Percentiles rank a stretch among this genome's conserved stretches.
phyloP scores from a whole-genome alignment of 2,888 invertebrate species.

The Nymphalis urticae region DNA sequence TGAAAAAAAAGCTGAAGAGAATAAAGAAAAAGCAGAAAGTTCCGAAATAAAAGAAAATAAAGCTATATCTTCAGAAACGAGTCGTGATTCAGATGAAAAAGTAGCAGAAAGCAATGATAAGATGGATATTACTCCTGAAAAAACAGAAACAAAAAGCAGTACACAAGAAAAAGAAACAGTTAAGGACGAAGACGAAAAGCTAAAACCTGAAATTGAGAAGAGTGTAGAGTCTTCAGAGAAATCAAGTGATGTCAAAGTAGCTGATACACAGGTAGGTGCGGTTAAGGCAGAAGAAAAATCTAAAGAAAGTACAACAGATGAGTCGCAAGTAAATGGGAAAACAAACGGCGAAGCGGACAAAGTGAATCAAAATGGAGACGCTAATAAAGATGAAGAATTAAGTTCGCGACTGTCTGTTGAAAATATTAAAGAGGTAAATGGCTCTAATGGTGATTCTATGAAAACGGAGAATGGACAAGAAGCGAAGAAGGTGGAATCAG shows the following conservation, averaged over 20 bases:
- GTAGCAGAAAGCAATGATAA: conserved; percentile 37
- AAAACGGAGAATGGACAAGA: conserved; percentile 62
- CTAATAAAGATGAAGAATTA: conserved; percentile 61
- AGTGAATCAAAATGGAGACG: conserved; percentile 61
- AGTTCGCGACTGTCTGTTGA: conserved; percentile 65
- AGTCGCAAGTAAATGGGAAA: conserved; percentile 67
- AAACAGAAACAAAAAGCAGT: conserved; percentile 27
- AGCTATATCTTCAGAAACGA: conserved; percentile 36
- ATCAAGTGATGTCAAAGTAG: conserved; percentile 29
- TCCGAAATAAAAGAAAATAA: conserved; percentile 26
- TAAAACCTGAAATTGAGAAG: conserved; percentile 32
- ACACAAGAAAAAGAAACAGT: conserved; percentile 40
- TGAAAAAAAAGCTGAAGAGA: conserved; percentile 11
- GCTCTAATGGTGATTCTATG: conserved; percentile 44
- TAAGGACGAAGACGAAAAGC: conserved; percentile 41
- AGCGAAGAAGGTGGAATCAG: conserved; percentile 60
- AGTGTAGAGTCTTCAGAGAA: conserved; percentile 26
- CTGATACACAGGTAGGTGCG: conserved; percentile 38
- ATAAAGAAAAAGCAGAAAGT: conserved; percentile 19
- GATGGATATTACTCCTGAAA: conserved; percentile 37
- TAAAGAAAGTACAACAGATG: conserved; percentile 47
- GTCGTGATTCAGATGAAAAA: conserved; percentile 40
- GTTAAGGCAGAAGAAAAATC: conserved; percentile 38
- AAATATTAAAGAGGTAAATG: conserved; percentile 57
- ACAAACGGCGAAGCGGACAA: conserved; percentile 58